Evolutionary conservation across 2,888 invertebrate genomes (phyloP).

Genomic region (Eustalomyia histrio): DNA sequence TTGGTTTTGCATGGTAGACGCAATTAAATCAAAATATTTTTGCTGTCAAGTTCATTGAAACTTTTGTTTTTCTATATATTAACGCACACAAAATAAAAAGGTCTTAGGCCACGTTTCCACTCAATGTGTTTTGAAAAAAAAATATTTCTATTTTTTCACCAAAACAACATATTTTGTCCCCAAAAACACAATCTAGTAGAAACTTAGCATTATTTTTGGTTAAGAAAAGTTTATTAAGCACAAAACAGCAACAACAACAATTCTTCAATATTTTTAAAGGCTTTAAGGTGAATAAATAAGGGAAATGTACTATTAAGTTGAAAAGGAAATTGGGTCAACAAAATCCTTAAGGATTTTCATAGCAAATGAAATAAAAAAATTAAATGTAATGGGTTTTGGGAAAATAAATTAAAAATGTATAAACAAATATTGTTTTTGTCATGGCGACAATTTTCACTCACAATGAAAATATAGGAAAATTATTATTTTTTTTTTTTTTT

Average conservation of each 20-base stretch:
- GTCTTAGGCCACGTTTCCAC: no score
- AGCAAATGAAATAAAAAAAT: not conserved
- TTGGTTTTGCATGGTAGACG: slow-evolving; percentile 67
- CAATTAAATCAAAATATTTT: slow-evolving; percentile 69
- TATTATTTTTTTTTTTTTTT: no score
- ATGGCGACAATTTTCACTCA: slow-evolving; percentile 36
- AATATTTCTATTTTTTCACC: no score
- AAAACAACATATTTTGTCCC: no score
- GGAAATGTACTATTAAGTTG: slow-evolving; percentile 46
- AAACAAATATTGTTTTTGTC: slow-evolving; percentile 47
- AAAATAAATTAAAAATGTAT: slow-evolving; percentile 40
- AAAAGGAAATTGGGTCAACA: slow-evolving; percentile 61
- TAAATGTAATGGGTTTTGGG: not conserved
- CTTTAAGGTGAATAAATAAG: slow-evolving; percentile 27
- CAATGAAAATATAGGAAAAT: not conserved
- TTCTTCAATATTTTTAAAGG: slow-evolving; percentile 1
- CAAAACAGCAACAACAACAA: slow-evolving; percentile 13
- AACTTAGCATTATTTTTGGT: slow-evolving; percentile 16
- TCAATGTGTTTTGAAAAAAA: no score
- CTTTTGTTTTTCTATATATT: slow-evolving; percentile 45
- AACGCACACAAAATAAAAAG: slow-evolving; percentile 10
- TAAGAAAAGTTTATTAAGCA: not conserved
- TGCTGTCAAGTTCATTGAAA: slow-evolving; percentile 67
- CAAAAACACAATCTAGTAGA: no score
- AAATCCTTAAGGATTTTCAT: slow-evolving; percentile 54